These are phyloP conservation scores for Xanthia icteritia DNA, from an alignment of 2,888 invertebrate genomes.

Conservation along the genomic window DNA sequence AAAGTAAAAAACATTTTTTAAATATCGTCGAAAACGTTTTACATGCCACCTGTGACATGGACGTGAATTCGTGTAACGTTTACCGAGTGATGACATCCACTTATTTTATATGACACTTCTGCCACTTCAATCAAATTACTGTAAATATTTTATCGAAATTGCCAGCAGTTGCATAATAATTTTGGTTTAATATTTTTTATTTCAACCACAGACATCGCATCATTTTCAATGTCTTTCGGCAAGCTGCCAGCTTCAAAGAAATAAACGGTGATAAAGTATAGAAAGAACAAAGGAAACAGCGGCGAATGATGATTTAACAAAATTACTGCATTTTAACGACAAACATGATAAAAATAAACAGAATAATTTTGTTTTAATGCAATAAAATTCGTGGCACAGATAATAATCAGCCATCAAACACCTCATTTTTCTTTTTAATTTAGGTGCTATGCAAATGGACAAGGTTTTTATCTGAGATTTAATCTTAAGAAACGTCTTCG, in stretches of 20 bases:
- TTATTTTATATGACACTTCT: constrained; percentile 52
- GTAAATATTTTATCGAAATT: constrained; percentile 43
- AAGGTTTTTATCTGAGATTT: constrained; percentile 69
- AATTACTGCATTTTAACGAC: constrained; percentile 48
- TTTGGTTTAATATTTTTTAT: constrained; percentile 36
- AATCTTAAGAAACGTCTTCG: constrained; percentile 72
- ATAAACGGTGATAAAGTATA: constrained; percentile 42
- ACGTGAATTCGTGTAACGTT: constrained; percentile 43
- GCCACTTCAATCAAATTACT: constrained; percentile 42
- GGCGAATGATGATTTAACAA: constrained; percentile 39
- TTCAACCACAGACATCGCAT: constrained; percentile 27
- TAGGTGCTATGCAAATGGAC: constrained; percentile 73
- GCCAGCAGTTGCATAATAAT: constrained; percentile 28
- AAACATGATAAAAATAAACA: constrained; percentile 47
- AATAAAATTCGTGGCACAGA: constrained; percentile 59
- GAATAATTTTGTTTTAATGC: constrained; percentile 40
- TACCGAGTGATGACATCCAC: constrained; percentile 54
- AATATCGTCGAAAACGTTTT: constrained; percentile 36
- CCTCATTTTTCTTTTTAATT: constrained; percentile 73
- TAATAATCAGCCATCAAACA: constrained; percentile 70
- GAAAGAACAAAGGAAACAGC: constrained; percentile 41
- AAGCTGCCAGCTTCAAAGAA: constrained; percentile 44
- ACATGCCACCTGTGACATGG: constrained; percentile 47
- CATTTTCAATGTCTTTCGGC: constrained; percentile 40
- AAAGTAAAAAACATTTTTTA: constrained; percentile 30